A percentile compares a stretch with the other conserved stretches of the same genome.
These are phyloP conservation scores for Euspilapteryx auroguttella DNA, from an alignment of 2,888 invertebrate species.

Conservation along the genomic window DNA sequence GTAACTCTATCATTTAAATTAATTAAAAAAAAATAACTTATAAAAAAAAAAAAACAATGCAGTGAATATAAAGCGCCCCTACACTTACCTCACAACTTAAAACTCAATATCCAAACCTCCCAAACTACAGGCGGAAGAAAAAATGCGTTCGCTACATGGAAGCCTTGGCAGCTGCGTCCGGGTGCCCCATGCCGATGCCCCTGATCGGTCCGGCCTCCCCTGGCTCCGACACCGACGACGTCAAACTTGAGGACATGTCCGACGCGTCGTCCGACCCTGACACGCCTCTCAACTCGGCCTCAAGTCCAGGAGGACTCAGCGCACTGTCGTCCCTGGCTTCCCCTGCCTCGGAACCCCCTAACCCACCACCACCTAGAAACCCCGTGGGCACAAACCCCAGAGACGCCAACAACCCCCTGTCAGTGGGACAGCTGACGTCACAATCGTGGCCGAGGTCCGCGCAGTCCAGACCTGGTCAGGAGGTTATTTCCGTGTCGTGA, in stretches of 20 bases:
- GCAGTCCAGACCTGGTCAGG: slow-evolving; percentile 32
- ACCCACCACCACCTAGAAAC: slow-evolving; percentile 59
- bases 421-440: slow-evolving; percentile 87
- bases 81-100: no score
- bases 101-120: no score
- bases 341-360: slow-evolving; percentile 72
- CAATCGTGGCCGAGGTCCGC: slow-evolving; percentile 56
- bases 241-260: slow-evolving; percentile 68
- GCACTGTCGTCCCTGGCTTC: slow-evolving; percentile 68
- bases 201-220: slow-evolving; percentile 80
- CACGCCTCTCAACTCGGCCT: slow-evolving; percentile 49
- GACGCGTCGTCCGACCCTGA: slow-evolving; percentile 65
- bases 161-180: slow-evolving; percentile 69
- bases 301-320: slow-evolving; percentile 51
- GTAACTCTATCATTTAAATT: no score
- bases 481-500: slow-evolving; percentile 57
- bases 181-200: slow-evolving; percentile 73
- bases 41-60: no score
- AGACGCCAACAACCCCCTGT: slow-evolving; percentile 89
- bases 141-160: slow-evolving; percentile 97
- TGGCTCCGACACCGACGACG: slow-evolving; percentile 75
- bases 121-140: slow-evolving; percentile 89
- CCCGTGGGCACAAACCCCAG: slow-evolving; percentile 91
- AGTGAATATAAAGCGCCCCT: no score
- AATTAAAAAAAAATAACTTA: no score